These are phyloP conservation scores for Phengaris alcon DNA, from an alignment of 2,888 invertebrate genomes.

Conservation along the genomic window DNA sequence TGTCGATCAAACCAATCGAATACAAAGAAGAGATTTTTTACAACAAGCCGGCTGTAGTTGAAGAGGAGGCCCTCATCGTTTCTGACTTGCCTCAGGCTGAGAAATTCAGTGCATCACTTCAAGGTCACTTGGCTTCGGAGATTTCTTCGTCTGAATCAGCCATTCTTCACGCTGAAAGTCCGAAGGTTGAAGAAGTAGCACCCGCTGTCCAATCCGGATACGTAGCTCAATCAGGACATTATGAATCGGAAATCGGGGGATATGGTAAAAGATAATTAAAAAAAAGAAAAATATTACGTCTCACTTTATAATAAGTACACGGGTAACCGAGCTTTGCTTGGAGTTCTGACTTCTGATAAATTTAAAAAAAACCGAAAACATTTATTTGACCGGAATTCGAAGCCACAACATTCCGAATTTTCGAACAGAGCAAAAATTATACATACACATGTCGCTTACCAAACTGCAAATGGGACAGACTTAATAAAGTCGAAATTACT, in stretches of 20 bases:
- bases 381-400: too few species aligned
- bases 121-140: background rate
- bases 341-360: too few species aligned
- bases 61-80: background rate
- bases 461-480: too few species aligned
- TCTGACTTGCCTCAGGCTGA: slow-evolving; percentile 3
- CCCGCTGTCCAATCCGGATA: background rate
- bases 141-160: background rate
- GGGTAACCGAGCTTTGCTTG: too few species aligned
- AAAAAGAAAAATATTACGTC: background rate
- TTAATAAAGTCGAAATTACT: too few species aligned
- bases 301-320: too few species aligned
- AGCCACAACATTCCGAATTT: too few species aligned
- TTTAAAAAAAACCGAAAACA: too few species aligned
- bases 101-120: background rate
- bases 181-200: background rate
- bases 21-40: slow-evolving; percentile 3
- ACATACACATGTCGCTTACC: too few species aligned
- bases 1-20: background rate
- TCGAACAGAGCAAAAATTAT: too few species aligned
- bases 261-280: background rate
- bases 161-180: background rate
- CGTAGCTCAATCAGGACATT: background rate
- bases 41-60: background rate
- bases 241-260: background rate